Evolutionary conservation across 2,797 vertebrate genomes (phyloP), one percentile per base, ranked within the genome.

Genomic region (Dendrocincla tyrannina): DNA sequence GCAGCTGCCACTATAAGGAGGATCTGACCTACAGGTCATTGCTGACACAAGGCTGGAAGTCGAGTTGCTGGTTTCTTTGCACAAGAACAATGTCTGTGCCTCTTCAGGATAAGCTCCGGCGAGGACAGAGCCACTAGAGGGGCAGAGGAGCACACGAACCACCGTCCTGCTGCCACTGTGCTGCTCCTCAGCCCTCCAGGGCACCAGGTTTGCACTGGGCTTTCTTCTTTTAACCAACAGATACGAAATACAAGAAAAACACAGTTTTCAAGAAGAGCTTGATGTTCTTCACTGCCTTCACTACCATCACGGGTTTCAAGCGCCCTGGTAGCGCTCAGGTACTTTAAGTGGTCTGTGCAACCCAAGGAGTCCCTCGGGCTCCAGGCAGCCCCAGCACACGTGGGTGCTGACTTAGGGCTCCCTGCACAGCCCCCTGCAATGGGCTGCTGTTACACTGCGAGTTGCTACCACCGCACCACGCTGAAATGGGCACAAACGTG

Each of bases 141-240:
- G 60, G 30, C 39, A 88, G 70, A 64, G 2, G 23, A 90, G 50
- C 75, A 41, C 81, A 32, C 18, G 44, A 72, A 62, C 73, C 41
- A 86, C 72, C 2, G 0, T 20, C 9, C 52, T 0, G 0, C 53
- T 4, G 9, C 2, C 0, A 24, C 63, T 10, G 0, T 5, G 72
- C 49, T 68, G 77, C 94, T 87, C 32, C 59, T 25, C 1, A 6
- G 39, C 73, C 24, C 41, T 46, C 49, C 59, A 30, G 5, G 53
- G 16, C 22, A 32, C 47, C 17, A 17, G 39, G 5, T 17, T 53
- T 47, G 44, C 33, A 39, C 52, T 18, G 41, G n/a, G 37, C 47
- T 67, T 62, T 58, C 49, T 78, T 55, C 47, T 85, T 78, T 62
- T 28, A 80, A 66, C 18, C 50, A 44, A 11, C 0, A 39, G 70